Percentiles rank a stretch among this genome's conserved stretches.
Evolutionary conservation across 2,797 vertebrate species (phyloP).

Genomic region (Glyptemys insculpta): DNA sequence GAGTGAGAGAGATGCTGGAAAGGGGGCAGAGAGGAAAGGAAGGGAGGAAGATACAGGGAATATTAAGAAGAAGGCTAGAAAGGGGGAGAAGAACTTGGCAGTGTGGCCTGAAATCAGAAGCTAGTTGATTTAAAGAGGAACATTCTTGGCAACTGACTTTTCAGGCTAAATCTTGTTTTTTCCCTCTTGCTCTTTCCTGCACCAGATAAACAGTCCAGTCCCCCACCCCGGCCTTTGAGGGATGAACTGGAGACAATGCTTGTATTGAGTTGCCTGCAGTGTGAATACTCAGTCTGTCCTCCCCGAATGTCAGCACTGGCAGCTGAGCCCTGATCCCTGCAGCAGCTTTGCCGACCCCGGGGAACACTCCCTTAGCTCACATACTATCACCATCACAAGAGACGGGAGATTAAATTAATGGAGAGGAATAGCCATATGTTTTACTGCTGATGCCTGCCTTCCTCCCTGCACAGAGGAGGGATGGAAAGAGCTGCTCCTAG

Average conservation of each 20-base stretch:
- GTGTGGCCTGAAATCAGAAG: conserved; percentile 32
- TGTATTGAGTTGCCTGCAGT: conserved; percentile 79
- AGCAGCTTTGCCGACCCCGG: conserved; percentile 73
- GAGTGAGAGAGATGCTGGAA: neutral
- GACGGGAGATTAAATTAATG: conserved; percentile 13
- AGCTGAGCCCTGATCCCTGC: conserved; percentile 81
- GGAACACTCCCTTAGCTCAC: conserved; percentile 43
- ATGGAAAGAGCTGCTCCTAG: neutral
- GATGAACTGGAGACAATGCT: conserved; percentile 78
- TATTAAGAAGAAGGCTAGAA: neutral
- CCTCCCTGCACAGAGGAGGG: conserved; percentile 6
- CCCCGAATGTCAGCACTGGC: conserved; percentile 72
- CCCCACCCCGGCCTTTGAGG: conserved; percentile 59
- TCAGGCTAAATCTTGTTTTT: neutral
- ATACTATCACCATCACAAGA: neutral
- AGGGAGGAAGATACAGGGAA: neutral
- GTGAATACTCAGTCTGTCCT: conserved; percentile 83
- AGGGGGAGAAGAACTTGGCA: conserved; percentile 42
- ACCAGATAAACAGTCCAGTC: conserved; percentile 45
- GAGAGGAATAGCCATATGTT: neutral
- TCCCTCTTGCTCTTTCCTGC: conserved; percentile 35
- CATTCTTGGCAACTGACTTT: conserved; percentile 51
- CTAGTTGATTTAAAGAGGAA: conserved; percentile 34
- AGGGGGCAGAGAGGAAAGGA: neutral
- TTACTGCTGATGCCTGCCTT: conserved; percentile 1